These are phyloP conservation scores for Polietes domitor DNA, from an alignment of 2,888 invertebrate species.

Conservation along the genomic window DNA sequence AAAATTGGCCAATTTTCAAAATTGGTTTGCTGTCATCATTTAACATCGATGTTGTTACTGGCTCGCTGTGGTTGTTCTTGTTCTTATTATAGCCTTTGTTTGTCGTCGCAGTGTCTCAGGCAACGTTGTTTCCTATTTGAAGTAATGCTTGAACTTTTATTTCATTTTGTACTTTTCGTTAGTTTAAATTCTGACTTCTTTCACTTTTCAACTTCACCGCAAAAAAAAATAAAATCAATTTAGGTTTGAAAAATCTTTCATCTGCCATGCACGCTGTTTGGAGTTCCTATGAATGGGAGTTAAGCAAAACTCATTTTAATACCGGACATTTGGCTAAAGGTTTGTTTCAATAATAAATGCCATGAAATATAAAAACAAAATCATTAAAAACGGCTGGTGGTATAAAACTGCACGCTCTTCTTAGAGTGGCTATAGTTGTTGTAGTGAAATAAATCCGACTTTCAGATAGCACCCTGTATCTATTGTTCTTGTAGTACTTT, in stretches of 20 bases:
- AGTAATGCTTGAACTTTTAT: conserved; percentile 31
- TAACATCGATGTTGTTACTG: conserved; percentile 23
- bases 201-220: conserved; percentile 61
- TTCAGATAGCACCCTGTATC: conserved; percentile 53
- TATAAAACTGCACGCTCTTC: conserved; percentile 63
- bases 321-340: conserved; percentile 83
- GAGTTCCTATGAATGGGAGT: conserved; percentile 81
- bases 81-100: conserved; percentile 38
- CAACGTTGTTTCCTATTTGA: not conserved
- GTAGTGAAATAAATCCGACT: conserved; percentile 45
- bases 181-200: conserved; percentile 58
- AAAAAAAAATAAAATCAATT: conserved; percentile 70
- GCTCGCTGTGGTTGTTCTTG: conserved; percentile 16
- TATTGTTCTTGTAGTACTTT: conserved; percentile 44
- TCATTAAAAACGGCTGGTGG: conserved; percentile 65
- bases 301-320: conserved; percentile 81
- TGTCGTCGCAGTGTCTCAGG: conserved; percentile 26
- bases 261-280: conserved; percentile 84
- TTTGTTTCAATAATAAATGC: conserved; percentile 67
- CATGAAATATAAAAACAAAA: conserved; percentile 54
- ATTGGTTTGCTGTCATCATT: conserved; percentile 25
- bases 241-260: conserved; percentile 81
- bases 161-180: conserved; percentile 50
- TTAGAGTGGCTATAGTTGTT: conserved; percentile 59
- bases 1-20: conserved; percentile 25